Evolutionary conservation across 64 coral and sea anemone genomes (phyloP).

Genomic region (Hydrozoanthus tunicans): DNA sequence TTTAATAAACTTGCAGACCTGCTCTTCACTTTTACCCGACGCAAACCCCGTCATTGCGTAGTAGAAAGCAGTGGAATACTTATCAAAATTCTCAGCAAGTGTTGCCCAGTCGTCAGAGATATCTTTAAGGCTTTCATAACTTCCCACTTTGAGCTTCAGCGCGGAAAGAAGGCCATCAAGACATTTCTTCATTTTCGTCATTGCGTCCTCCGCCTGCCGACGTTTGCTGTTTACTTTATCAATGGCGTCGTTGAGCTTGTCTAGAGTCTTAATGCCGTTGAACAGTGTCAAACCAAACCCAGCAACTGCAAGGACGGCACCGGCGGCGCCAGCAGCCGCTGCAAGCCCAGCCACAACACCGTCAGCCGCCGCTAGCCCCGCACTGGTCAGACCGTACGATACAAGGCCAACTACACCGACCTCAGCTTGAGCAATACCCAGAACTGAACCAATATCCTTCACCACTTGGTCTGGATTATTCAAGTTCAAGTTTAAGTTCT

Average conservation of each 20-base stretch:
- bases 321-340: constrained; percentile 60
- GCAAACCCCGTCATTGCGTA: constrained; percentile 73
- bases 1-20: constrained; percentile 48
- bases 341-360: constrained; percentile 69
- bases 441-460: constrained; percentile 43
- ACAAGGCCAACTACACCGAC: constrained; percentile 58
- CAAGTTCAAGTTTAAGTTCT: constrained; percentile 52
- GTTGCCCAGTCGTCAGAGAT: constrained; percentile 72
- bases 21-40: constrained; percentile 39
- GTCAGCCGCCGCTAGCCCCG: constrained; percentile 72
- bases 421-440: constrained; percentile 43
- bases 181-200: constrained; percentile 67
- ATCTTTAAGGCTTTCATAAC: constrained; percentile 65
- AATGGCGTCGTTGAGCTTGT: constrained; percentile 69
- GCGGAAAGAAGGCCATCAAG: constrained; percentile 61
- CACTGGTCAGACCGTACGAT: constrained; percentile 56
- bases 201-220: constrained; percentile 53
- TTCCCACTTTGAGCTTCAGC: constrained; percentile 46
- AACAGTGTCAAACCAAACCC: constrained; percentile 76
- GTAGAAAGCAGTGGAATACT: constrained; percentile 66
- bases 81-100: constrained; percentile 71
- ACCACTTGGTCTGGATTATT: constrained; percentile 56
- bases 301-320: constrained; percentile 54
- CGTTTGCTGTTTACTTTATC: constrained; percentile 68
- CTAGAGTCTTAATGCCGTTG: constrained; percentile 61